These are phyloP conservation scores for Rhagoletis pomonella DNA, from an alignment of 1,140 invertebrate genomes.

Conservation along the genomic window DNA sequence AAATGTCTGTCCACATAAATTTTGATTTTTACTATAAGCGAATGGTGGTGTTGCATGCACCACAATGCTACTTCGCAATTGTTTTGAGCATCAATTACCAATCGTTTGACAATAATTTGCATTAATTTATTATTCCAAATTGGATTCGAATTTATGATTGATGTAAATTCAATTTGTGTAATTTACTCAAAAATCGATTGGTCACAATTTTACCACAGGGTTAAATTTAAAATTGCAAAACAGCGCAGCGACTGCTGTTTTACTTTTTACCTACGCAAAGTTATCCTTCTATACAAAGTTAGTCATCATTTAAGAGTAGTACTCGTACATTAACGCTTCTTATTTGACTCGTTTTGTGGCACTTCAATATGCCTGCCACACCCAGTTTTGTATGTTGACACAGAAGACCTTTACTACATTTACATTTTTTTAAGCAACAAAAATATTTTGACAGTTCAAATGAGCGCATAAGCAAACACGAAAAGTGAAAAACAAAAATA, in stretches of 20 bases:
- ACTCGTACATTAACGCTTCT: conserved; percentile 11
- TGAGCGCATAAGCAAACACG: conserved; percentile 19
- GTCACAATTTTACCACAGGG: too few species aligned
- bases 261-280: neutral
- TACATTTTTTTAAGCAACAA: conserved; percentile 36
- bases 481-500: conserved; percentile 12
- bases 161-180: neutral
- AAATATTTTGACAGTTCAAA: conserved; percentile 69
- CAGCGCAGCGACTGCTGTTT: neutral
- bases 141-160: neutral
- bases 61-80: conserved; percentile 5
- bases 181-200: too few species aligned
- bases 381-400: neutral
- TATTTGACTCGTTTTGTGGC: neutral
- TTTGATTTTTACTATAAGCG: conserved; percentile 25
- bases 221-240: too few species aligned
- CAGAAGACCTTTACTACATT: conserved; percentile 13
- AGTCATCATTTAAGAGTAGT: neutral
- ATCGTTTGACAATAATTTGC: conserved; percentile 18
- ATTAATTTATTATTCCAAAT: conserved; percentile 2
- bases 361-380: conserved; percentile 31
- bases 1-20: conserved; percentile 43
- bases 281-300: neutral
- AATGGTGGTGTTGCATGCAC: conserved; percentile 18
- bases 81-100: neutral